Evolutionary conservation across 2,113 vertebrate species (phyloP), one percentile per base, ranked within the genome.

Genomic region (Burhinus bistriatus): DNA sequence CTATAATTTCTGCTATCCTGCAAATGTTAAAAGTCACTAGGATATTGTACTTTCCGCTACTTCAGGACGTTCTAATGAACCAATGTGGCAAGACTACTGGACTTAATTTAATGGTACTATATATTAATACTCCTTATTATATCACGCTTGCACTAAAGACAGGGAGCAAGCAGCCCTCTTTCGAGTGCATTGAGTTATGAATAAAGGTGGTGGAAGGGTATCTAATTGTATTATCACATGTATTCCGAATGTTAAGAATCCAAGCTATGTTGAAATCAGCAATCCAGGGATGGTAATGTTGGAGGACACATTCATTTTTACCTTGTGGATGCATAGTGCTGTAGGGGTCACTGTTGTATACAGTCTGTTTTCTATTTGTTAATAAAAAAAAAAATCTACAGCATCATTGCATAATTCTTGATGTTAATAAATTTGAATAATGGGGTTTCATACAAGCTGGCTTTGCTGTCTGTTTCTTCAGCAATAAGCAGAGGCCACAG

Each of bases 381-480:
- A 98, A 99, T 98, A 98, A 99, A 98, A 98, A 98, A 97, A 98
- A 98, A 98, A 98, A 98, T 98, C 98, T 98, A 98, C 98, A 98
- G 98, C 98, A 98, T 98, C 98, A 98, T 98, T 98, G 98, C 98
- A 98, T 98, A 98, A 98, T 98, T 98, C 98, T 99, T 98, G 98
- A 99, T 99, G 99, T 99, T 99, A 99, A 99, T 99, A 99, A 99
- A 99, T 99, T 99, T 99, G 98, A 99, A 99, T 99, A 99, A 99
- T 98, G 98, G 96, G 98, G 98, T 99, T 99, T 99, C 98, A 98
- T 98, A 98, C 95, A 99, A 98, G 91, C 89, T 76, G 79, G 97
- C 93, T 97, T 97, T 92, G 95, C 94, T 97, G 98, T 98, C 97
- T 98, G 38, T 95, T 98, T 98, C 82, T 98, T 98, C 91, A 57